Base-by-base conservation (phyloP, 2,888 invertebrate genomes). In the Amiota communis region DNA sequence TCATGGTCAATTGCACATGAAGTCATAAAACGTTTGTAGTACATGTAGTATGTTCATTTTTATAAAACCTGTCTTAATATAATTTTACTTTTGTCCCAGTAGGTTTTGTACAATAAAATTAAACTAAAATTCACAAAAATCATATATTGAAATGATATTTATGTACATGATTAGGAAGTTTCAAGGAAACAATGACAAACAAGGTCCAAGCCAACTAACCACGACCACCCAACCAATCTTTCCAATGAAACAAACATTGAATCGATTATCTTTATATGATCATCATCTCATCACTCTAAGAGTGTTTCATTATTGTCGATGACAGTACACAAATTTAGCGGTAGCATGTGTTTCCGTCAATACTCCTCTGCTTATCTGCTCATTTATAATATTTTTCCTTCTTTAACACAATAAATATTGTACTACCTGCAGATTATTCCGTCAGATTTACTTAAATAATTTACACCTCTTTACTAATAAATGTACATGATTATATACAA, bases 401-500 rank as follows among this genome's bases (percentile, higher is more conserved):
- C n/a, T 57, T 67, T 59, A 59, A 36, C 17, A 57, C 48, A 48
- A 71, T 65, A 71, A 71, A 53, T 71, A 49, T 56, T 59, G 17
- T 70, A 49, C 46, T 56, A 72, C 59, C 46, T 71, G 77, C 78
- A 80, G 84, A 85, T 85, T 82, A 76, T 74, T 75, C 74, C 70
- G 75, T 70, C 75, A 80, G 46, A 63, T 86, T 85, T 79, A 67
- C 74, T 36, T 65, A 76, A 67, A 53, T 53, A 80, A 82, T 85
- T 85, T 75, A 74, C 85, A 87, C 82, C 49, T 79, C 73, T 46
- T 36, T 73, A 77, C 87, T 85, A 87, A 85, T 80, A 79, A 82
- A 86, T 80, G 75, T 77, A 83, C 83, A 81, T 86, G 82, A 87
- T 83, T 84, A 84, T 73, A 64, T 85, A 20, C n/a, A n/a, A n/a